Base-by-base conservation (phyloP, 2,113 vertebrate genomes). In the Camelus bactrianus region DNA sequence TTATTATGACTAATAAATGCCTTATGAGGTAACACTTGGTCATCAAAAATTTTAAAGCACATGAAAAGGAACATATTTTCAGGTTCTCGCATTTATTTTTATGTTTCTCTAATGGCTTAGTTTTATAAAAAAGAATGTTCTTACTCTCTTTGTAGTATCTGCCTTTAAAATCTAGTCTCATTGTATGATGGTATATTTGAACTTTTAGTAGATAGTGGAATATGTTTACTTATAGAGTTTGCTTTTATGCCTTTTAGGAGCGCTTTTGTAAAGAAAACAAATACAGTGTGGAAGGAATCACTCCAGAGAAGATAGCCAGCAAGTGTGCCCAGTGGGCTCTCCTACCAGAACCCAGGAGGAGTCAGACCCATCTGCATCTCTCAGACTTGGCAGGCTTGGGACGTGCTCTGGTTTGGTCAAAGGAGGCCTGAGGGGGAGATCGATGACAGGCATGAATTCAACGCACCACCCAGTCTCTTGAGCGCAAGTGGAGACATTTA, bases 401-500 rank as follows among this genome's bases (percentile, higher is more conserved):
- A 28, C n/a, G 20, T 8, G 20, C 24, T 62, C 60, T 64, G 3
- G 8, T 91, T 58, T 50, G 60, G 17, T 52, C 15, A 76, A 19
- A 50, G 35, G 46, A 42, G 30, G 7, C 50, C 54, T 50, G 35
- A 42, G 7, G 73, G 26, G 7, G 54, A 46, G 13, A n/a, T 3
- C 1, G 10, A 28, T 42, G 22, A 32, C 17, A 5, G 30, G 20
- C 14, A 52, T 64, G 24, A 42, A 2, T 4, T 76, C 50, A 38
- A 0, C 0, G 8, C 8, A 24, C 50, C 4, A 26, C 32, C 15
- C 6, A 1, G 14, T 17, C 42, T 60, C 38, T 38, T 52, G 30
- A 67, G 48, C 10, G 20, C 16, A 35, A 11, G 22, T 46, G 15
- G 48, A 88, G 48, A 1, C 48, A 56, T 42, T 72, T 9, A 76